A percentile compares a stretch with the other conserved stretches of the same genome.
phyloP scores from a whole-genome alignment of 2,797 vertebrate genomes.

The Xiphorhynchus erythropygius region DNA sequence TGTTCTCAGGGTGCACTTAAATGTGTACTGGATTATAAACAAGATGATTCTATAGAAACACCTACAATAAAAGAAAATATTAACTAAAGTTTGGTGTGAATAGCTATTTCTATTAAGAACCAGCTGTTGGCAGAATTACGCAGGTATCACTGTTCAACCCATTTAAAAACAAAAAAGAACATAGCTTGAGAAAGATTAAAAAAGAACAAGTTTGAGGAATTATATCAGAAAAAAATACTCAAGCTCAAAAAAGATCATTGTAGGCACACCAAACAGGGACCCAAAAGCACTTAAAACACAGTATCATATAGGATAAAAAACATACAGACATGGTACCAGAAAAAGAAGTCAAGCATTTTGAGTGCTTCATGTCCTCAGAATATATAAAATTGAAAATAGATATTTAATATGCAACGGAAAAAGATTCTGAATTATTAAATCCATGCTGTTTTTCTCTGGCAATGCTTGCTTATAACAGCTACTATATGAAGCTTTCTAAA shows the following conservation, averaged over 20 bases:
- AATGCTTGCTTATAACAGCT: neutral
- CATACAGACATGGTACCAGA: neutral
- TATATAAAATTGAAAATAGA: neutral
- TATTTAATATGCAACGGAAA: neutral
- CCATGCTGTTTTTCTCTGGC: neutral
- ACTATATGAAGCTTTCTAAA: neutral
- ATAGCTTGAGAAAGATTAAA: neutral
- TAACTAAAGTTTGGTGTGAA: neutral
- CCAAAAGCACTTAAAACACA: neutral
- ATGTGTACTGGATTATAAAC: neutral
- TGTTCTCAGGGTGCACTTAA: neutral
- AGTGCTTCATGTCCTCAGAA: neutral
- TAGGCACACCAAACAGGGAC: neutral
- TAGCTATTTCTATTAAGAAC: neutral
- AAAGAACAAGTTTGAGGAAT: neutral
- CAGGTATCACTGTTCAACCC: neutral
- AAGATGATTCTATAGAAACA: constrained; percentile 23
- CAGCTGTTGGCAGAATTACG: neutral
- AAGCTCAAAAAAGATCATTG: neutral
- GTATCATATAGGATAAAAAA: neutral
- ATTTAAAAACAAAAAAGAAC: neutral
- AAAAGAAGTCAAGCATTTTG: neutral
- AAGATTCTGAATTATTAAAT: neutral
- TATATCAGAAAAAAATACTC: neutral
- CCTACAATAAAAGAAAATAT: neutral